Evolutionary conservation across 2,113 vertebrate genomes (phyloP).

Genomic region (Pluvialis apricaria): DNA sequence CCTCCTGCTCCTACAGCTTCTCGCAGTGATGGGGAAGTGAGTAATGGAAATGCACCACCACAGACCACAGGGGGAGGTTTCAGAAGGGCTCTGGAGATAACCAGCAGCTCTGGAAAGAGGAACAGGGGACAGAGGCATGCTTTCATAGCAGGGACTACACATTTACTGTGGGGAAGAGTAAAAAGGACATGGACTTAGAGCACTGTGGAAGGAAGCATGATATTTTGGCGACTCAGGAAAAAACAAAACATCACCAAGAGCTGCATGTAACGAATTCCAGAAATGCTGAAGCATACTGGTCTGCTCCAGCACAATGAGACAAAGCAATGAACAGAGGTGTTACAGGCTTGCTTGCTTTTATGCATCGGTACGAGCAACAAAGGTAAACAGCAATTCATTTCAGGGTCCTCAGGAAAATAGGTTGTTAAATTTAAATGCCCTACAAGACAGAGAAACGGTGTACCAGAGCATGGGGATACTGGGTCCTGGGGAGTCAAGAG

Average conservation of each 20-base stretch:
- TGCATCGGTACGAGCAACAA: not conserved
- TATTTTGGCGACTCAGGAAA: not conserved
- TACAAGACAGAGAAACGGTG: not conserved
- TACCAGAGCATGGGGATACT: not conserved
- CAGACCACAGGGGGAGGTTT: not conserved
- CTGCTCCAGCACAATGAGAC: not conserved
- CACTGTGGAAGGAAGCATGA: not conserved
- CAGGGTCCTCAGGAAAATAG: not conserved
- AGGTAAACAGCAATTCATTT: not conserved
- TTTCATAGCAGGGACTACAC: not conserved
- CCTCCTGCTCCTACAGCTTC: not conserved
- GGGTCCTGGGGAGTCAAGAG: not conserved
- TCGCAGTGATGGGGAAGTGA: not conserved
- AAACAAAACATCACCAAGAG: not conserved
- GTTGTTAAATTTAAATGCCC: not conserved
- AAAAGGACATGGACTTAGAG: not conserved
- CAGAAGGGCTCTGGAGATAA: not conserved
- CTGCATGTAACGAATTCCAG: fast-evolving
- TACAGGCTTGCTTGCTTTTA: not conserved
- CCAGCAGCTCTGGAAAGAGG: constrained; percentile 5
- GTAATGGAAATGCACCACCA: not conserved
- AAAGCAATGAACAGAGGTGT: not conserved
- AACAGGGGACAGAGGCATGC: not conserved
- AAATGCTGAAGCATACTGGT: not conserved
- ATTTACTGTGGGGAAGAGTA: not conserved